Evolutionary conservation across 2,888 invertebrate species (phyloP), one percentile per base, ranked within the genome.

Genomic region (Diplazon laetatorius): DNA sequence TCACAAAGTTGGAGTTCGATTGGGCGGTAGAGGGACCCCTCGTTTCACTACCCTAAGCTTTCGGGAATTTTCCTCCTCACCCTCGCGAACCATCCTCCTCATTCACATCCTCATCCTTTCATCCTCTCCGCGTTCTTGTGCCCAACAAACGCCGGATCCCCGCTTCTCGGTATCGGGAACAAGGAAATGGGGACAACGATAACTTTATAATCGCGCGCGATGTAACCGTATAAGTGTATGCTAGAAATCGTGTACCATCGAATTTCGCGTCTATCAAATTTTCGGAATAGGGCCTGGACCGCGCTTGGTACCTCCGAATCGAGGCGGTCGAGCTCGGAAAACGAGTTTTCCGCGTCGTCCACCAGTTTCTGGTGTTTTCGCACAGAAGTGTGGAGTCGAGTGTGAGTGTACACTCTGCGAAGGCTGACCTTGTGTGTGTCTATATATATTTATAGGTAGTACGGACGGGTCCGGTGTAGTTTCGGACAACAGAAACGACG

Each of bases 1-100:
- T 85, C 85, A 85, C 85, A 84, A 85, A 85, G 85, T 85, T 85
- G 83, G 82, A 81, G 81, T 86, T 86, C 86, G 84, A 87, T 86
- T 84, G 80, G 82, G 75, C 80, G 78, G 79, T 80, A 75, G 76
- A 66, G 37, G 48, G 37, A 65, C 48, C 65, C 65, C 65, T 73
- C 73, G 73, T 66, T 73, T 50, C 48, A 37, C 59, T 39, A 65
- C 57, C 65, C 48, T 59, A 55, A 42, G 71, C 12, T 37, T 22
- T 55, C 46, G 35, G 35, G 50, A 25, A 20, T 44, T 68, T 22
- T 48, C 30, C 46, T 46, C 22, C 46, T 48, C 69, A 35, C 10
- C 20, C 50, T 20, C 48, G n/a, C 35, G n/a, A 14, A 25, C 39
- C n/a, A n/a, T n/a, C 48, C 35, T 50, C 52, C 14, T 16, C 25